Evolutionary conservation across 2,888 invertebrate species (phyloP).

Genomic region (Eupithecia dodoneata): DNA sequence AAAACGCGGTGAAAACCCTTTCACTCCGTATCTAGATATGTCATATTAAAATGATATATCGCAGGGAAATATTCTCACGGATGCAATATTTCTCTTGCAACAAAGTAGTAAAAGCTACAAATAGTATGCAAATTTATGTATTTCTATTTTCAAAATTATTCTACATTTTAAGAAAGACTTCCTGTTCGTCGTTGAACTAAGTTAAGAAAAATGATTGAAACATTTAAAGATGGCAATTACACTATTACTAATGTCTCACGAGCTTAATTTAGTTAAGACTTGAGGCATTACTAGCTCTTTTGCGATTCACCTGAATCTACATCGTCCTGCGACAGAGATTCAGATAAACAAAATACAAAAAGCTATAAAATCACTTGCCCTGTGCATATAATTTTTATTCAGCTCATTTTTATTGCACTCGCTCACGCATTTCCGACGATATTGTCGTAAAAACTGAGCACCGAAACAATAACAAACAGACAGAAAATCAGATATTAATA

Average conservation of each 20-base stretch:
- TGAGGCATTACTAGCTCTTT: background rate
- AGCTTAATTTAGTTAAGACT: background rate
- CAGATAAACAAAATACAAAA: conserved; percentile 26
- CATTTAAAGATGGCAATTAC: background rate
- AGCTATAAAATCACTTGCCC: conserved; percentile 46
- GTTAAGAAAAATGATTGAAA: background rate
- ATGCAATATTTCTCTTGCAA: conserved; percentile 1
- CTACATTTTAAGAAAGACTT: background rate
- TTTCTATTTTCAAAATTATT: background rate
- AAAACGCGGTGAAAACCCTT: background rate
- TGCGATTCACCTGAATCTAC: background rate
- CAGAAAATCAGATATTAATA: conserved; percentile 37
- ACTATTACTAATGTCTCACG: background rate
- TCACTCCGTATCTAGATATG: background rate
- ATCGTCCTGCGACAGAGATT: conserved; percentile 18
- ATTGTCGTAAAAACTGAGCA: conserved; percentile 43
- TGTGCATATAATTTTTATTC: conserved; percentile 50
- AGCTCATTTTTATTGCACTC: conserved; percentile 49
- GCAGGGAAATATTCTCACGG: background rate
- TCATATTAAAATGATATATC: conserved; percentile 9
- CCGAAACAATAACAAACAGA: conserved; percentile 46
- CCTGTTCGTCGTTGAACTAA: background rate
- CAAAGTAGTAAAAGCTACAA: background rate
- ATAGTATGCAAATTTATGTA: background rate
- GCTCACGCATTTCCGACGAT: conserved; percentile 55